Conservation (phyloP, 2,888 invertebrate species). For the Craniophora ligustri region DNA sequence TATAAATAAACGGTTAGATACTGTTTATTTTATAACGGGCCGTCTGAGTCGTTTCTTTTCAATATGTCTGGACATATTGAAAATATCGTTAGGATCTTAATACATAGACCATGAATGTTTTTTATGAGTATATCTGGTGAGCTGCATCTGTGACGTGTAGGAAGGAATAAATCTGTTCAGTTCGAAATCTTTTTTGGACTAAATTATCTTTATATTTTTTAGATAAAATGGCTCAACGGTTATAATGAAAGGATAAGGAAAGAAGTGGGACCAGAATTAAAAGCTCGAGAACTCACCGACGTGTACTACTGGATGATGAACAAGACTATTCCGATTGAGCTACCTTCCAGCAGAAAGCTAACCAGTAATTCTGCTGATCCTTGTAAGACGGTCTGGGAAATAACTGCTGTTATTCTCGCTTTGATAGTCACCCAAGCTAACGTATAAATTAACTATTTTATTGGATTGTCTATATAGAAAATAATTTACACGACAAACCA, state of each 20-base stretch:
- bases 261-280: conserved; percentile 92
- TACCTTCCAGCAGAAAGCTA: conserved; percentile 68
- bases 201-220: too few relatives aligned
- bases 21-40: too few relatives aligned
- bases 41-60: too few relatives aligned
- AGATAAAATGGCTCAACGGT: conserved; percentile 94
- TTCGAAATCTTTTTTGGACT: too few relatives aligned
- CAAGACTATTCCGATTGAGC: conserved; percentile 91
- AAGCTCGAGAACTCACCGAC: conserved; percentile 90
- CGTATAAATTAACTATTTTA: conserved; percentile 22
- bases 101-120: too few relatives aligned
- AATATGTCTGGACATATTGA: too few relatives aligned
- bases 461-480: conserved; percentile 2
- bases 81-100: too few relatives aligned
- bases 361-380: conserved; percentile 43
- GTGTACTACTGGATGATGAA: conserved; percentile 96
- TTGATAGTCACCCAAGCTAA: conserved; percentile 10
- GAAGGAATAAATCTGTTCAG: not conserved
- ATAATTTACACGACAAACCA: not conserved
- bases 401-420: conserved; percentile 7
- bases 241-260: conserved; percentile 93
- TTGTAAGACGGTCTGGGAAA: not conserved
- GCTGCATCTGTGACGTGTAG: too few relatives aligned
- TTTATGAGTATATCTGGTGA: too few relatives aligned
- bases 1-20: too few relatives aligned